phyloP scores from a whole-genome alignment of 2,797 vertebrate genomes.

The Crocodylus rhombifer region DNA sequence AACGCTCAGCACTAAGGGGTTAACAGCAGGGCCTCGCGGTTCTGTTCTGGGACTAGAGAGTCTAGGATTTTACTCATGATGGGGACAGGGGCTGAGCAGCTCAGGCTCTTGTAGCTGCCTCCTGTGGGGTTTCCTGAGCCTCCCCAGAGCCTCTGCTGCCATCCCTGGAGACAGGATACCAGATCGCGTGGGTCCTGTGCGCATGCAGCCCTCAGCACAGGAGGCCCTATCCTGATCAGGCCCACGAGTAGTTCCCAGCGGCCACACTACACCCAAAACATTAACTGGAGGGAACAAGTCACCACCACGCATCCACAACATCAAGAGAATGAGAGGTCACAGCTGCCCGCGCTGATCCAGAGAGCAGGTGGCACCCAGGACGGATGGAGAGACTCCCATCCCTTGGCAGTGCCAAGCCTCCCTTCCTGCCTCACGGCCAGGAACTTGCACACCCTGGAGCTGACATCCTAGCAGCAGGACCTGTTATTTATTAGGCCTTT shows the following conservation, averaged over 20 bases:
- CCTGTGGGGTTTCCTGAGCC: background rate
- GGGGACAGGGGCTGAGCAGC: background rate
- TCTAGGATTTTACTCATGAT: background rate
- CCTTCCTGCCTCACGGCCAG: background rate
- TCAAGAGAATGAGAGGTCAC: background rate
- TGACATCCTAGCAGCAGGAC: slow-evolving; percentile 35
- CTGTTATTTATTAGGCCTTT: slow-evolving; percentile 63
- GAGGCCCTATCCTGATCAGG: background rate
- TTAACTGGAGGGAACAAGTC: background rate
- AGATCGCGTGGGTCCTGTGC: background rate
- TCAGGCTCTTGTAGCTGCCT: background rate
- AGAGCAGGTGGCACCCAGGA: background rate
- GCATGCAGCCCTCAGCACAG: no score
- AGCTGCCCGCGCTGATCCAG: background rate
- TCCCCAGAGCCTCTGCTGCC: slow-evolving; percentile 29
- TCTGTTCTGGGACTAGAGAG: background rate
- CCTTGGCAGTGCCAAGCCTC: background rate
- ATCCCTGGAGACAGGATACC: slow-evolving; percentile 6
- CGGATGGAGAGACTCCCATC: background rate
- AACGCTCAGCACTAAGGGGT: background rate
- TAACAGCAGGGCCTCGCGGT: background rate
- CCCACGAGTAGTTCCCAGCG: background rate
- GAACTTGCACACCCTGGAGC: slow-evolving; percentile 4
- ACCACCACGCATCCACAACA: background rate
- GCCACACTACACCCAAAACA: background rate